Evolutionary conservation across 2,888 invertebrate genomes (phyloP), one percentile per base, ranked within the genome.

Genomic region (Mayetiola destructor): DNA sequence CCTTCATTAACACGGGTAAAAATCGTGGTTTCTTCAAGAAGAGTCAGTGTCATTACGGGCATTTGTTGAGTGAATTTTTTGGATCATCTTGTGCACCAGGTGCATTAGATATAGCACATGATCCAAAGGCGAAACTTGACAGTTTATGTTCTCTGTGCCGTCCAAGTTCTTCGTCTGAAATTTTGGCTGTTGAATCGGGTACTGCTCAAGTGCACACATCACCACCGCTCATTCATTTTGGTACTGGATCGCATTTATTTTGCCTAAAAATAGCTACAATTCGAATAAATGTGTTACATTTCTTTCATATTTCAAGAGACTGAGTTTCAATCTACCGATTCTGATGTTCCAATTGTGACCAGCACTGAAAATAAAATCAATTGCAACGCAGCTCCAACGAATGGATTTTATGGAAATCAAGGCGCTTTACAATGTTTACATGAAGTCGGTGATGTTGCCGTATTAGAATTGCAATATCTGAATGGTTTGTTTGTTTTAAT

Each of bases 1-100:
- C 81, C 1, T 82, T 81, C 64, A 71, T 82, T 2, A 76, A 79
- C 40, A 65, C 72, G 0, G 76, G 77, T 0, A 77, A 78, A 30
- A 71, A 72, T 59, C 68, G 72, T 0, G 69, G 73, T 10, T 66
- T 80, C 2, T 66, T 80, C 42, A 37, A 48, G 2, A 68, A 59
- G 21, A 63, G 69, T 0, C 74, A 77, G 54, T 82, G 82, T 62
- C 76, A 81, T 65, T 82, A 81, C 67, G 75, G 77, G 1, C 65
- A 69, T 56, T 68, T 76, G 0, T 73, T 80, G 0, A 75, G 76
- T 0, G 72, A 78, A 57, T 78, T 79, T 67, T 77, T 83, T 63
- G 66, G 68, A 2, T 71, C 73, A 1, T 77, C 80, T 3, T 84
- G 84, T 67, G 77, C 79, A 0, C 82, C 82, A 0, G 82, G 82